Base-by-base conservation (phyloP, 2,113 vertebrate genomes). In the Riparia riparia region DNA sequence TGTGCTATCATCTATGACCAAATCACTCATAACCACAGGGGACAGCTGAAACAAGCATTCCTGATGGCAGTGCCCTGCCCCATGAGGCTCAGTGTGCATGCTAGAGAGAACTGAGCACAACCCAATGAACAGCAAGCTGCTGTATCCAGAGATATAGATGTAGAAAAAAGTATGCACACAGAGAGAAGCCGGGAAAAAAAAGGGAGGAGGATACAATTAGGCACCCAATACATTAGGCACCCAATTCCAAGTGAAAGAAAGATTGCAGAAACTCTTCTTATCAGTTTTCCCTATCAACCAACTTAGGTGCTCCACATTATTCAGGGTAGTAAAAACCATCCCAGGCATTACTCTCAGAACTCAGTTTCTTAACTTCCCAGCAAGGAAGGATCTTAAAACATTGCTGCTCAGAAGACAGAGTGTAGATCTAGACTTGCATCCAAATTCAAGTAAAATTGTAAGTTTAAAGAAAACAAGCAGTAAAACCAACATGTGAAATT, bases 141-240 rank as follows among this genome's bases (percentile, higher is more conserved):
- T 60, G 42, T n/a, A 42, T 32, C 61, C 71, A 80, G 45, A 69
- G 50, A 53, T 14, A 44, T 0, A 0, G 53, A 87, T 37, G 31
- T 4, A 57, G 17, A 28, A 21, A 91, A 82, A 79, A 24, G 6
- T 34, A 11, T 2, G 5, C 16, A 17, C 41, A 49, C 19, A 58
- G 21, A 53, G 1, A 51, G n/a, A 77, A 69, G 25, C 0, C 0
- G 2, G 3, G 6, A 3, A 2, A 7, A 17, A 49, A 22, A 9
- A 32, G 5, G 14, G 17, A 85, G 19, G 12, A 49, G 6, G 26
- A 81, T 53, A 45, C 25, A 65, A 25, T 28, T 18, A 72, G 28
- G 25, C 12, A 74, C 6, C 3, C 15, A 74, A 56, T 31, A n/a
- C n/a, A 25, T 28, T 18, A 72, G 28, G 25, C 12, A 74, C 6